Evolutionary conservation across 2,888 invertebrate species (phyloP).

Genomic region (Tenthredo mesomela): DNA sequence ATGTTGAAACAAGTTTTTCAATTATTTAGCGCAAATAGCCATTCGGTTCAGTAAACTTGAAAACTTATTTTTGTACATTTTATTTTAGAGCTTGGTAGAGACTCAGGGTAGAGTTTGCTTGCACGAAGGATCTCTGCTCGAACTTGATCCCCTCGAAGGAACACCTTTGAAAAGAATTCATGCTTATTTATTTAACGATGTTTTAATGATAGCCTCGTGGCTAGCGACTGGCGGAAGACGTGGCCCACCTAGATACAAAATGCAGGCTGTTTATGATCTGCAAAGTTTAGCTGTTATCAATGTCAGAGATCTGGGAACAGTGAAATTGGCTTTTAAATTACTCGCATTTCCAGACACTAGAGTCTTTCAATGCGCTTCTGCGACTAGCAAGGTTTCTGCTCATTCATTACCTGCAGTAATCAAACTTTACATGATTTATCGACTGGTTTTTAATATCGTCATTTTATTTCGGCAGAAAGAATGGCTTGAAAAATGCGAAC

Average conservation of each 20-base stretch:
- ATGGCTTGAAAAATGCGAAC: slow-evolving; percentile 96
- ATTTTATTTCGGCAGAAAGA: slow-evolving; percentile 83
- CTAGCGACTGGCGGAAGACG: slow-evolving; percentile 81
- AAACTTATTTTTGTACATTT: slow-evolving; percentile 57
- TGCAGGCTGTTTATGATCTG: slow-evolving; percentile 90
- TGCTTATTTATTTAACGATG: slow-evolving; percentile 95
- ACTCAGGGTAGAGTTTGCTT: slow-evolving; percentile 87
- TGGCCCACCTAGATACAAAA: slow-evolving; percentile 90
- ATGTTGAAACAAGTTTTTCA: background rate
- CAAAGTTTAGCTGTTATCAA: slow-evolving; percentile 96
- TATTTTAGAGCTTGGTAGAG: slow-evolving; percentile 85
- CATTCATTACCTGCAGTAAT: background rate
- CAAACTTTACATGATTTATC: background rate
- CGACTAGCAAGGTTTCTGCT: slow-evolving; percentile 81
- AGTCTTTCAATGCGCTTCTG: slow-evolving; percentile 93
- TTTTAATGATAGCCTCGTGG: slow-evolving; percentile 93
- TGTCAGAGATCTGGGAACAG: slow-evolving; percentile 92
- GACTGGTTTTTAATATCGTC: background rate
- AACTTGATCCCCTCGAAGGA: slow-evolving; percentile 93
- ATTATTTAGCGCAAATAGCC: slow-evolving; percentile 9
- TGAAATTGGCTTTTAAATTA: slow-evolving; percentile 96
- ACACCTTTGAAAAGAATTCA: slow-evolving; percentile 93
- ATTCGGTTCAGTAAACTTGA: background rate
- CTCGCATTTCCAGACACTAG: slow-evolving; percentile 96
- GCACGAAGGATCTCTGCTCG: slow-evolving; percentile 95